Percentiles rank a stretch among this genome's conserved stretches.
Evolutionary conservation across 2,797 vertebrate species (phyloP).

Genomic region (Sandelia bainsii): DNA sequence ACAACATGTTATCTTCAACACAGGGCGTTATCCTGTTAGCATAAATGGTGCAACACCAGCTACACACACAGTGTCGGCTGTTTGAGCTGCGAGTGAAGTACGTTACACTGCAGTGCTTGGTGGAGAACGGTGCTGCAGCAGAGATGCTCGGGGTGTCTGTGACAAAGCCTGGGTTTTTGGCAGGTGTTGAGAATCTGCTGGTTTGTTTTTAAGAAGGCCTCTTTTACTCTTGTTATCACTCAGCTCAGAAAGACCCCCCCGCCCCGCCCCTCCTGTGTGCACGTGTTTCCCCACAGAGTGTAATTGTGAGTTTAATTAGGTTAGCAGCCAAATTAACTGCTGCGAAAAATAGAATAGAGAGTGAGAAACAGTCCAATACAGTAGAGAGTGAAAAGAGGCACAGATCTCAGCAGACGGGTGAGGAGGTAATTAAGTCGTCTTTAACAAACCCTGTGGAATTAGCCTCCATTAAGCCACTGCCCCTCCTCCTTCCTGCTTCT

Average conservation of each 20-base stretch:
- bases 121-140: slow-evolving; percentile 32
- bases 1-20: too few relatives aligned
- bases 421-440: slow-evolving; percentile 80
- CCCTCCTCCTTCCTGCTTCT: slow-evolving; percentile 24
- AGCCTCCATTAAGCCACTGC: slow-evolving; percentile 49
- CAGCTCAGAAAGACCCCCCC: slow-evolving; percentile 35
- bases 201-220: slow-evolving; percentile 21
- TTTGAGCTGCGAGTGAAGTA: slow-evolving; percentile 32
- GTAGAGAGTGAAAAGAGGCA: slow-evolving; percentile 35
- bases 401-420: slow-evolving; percentile 64
- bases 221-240: slow-evolving; percentile 36
- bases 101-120: slow-evolving; percentile 35
- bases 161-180: slow-evolving; percentile 44
- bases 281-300: slow-evolving; percentile 29
- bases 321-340: slow-evolving; percentile 65
- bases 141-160: slow-evolving; percentile 30
- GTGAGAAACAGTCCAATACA: slow-evolving; percentile 13
- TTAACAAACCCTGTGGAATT: slow-evolving; percentile 65
- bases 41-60: slow-evolving; percentile 5
- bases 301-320: slow-evolving; percentile 75
- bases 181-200: slow-evolving; percentile 50
- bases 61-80: not conserved
- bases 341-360: slow-evolving; percentile 21
- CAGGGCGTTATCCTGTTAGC: not conserved
- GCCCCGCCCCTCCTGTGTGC: slow-evolving; percentile 23